Conservation (phyloP, 1,140 invertebrate genomes). For the Drosophila simulans region DNA sequence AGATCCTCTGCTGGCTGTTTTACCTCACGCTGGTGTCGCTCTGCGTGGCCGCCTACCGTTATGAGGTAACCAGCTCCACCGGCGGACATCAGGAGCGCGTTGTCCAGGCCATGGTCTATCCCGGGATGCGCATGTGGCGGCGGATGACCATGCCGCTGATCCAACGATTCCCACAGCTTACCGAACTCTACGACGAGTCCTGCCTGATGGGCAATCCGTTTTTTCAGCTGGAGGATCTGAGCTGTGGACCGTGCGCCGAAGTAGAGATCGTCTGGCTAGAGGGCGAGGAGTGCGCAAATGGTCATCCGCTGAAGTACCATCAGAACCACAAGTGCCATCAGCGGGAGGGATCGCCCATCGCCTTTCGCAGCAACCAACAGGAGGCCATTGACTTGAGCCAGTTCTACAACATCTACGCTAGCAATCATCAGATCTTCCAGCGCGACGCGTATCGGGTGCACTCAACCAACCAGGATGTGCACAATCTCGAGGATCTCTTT, state of each 20-base stretch:
- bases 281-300: slow-evolving; percentile 44
- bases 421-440: slow-evolving; percentile 85
- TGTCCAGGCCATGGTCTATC: slow-evolving; percentile 85
- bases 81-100: slow-evolving; percentile 66
- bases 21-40: slow-evolving; percentile 69
- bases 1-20: slow-evolving; percentile 79
- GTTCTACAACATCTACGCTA: slow-evolving; percentile 85
- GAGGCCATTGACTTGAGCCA: slow-evolving; percentile 79
- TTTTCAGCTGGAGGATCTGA: slow-evolving; percentile 87
- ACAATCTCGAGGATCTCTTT: slow-evolving; percentile 83
- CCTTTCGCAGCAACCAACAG: slow-evolving; percentile 83
- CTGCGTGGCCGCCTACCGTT: slow-evolving; percentile 71
- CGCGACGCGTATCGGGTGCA: slow-evolving; percentile 85
- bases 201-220: slow-evolving; percentile 90
- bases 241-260: slow-evolving; percentile 89
- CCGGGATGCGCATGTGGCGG: slow-evolving; percentile 85
- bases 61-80: slow-evolving; percentile 78
- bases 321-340: slow-evolving; percentile 3
- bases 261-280: slow-evolving; percentile 86
- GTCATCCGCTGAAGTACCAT: neutral
- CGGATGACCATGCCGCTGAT: slow-evolving; percentile 85
- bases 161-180: slow-evolving; percentile 85
- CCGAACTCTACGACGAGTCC: slow-evolving; percentile 89
- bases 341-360: slow-evolving; percentile 59
- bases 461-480: slow-evolving; percentile 84